Evolutionary conservation across 2,888 invertebrate species (phyloP), one percentile per base, ranked within the genome.

Genomic region (Eupithecia exiguata): DNA sequence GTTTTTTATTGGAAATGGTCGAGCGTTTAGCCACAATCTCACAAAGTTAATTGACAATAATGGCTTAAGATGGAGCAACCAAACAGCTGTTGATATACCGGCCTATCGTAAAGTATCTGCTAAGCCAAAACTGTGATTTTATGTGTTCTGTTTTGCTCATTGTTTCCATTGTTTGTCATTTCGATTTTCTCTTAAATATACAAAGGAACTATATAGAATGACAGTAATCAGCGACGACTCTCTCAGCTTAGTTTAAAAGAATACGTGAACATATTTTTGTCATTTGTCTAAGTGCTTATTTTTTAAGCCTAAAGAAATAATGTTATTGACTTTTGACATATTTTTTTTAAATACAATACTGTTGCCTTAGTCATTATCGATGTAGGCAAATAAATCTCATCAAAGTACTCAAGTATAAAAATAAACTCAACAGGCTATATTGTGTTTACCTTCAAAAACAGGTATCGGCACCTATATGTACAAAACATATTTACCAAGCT

Each of bases 401-500:
- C n/a, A 63, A n/a, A 36, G 36, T n/a, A 63, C n/a, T 63, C 18
- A 21, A 21, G 58, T 25, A 25, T 36, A 35, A 65, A 38, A 65
- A 65, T 65, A 65, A 63, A 65, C 38, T 36, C 35, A 63, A n/a
- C 49, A 38, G 6, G 63, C 9, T 38, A 38, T 63, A 14, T 40
- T 21, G 21, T 40, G 40, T 38, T 40, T 40, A 66, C 25, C 66
- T 66, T 66, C 38, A 66, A 66, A 66, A 66, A 62, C 21, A 21
- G 38, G 66, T 66, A 25, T 66, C 21, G 25, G 66, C 14, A 25
- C 14, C 40, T 43, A 25, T n/a, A 43, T 66, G 21, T 25, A 58
- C 25, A 43, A 43, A 40, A 66, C n/a, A 65, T n/a, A 65, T 65
- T 66, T 69, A 43, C n/a, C 35, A 18, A 67, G 35, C n/a, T 74